Percentiles rank a stretch among this genome's conserved stretches.
These are phyloP conservation scores for Gymnodraco acuticeps DNA, from an alignment of 2,797 vertebrate species.

Conservation along the genomic window DNA sequence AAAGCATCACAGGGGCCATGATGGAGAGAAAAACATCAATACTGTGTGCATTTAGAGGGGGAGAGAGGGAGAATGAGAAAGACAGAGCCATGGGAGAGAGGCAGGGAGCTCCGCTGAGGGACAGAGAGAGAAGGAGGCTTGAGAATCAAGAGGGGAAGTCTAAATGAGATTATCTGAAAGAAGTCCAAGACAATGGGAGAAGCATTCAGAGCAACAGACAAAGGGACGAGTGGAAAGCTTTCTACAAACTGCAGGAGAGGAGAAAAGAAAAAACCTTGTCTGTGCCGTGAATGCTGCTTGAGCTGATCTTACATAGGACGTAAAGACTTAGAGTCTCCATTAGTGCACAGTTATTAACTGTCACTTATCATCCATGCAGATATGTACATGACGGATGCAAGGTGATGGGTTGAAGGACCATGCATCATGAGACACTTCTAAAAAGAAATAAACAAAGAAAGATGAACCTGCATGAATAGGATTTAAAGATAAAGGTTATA, in stretches of 20 bases:
- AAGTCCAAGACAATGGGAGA: conserved; percentile 77
- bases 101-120: conserved; percentile 64
- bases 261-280: conserved; percentile 36
- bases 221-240: conserved; percentile 66
- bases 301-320: conserved; percentile 33
- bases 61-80: conserved; percentile 64
- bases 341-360: conserved; percentile 42
- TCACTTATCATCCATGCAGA: conserved; percentile 32
- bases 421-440: neutral
- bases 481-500: no score
- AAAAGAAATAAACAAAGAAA: conserved; percentile 1
- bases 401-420: conserved; percentile 20
- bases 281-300: conserved; percentile 39
- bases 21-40: conserved; percentile 80
- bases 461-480: no score
- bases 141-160: conserved; percentile 77
- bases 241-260: conserved; percentile 51
- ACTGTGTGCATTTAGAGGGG: conserved; percentile 75
- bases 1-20: conserved; percentile 76
- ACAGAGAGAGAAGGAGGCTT: conserved; percentile 63
- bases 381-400: conserved; percentile 25
- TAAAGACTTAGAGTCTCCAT: conserved; percentile 51
- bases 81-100: conserved; percentile 68
- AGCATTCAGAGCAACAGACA: conserved; percentile 70
- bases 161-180: conserved; percentile 82